Base-by-base conservation (phyloP, 2,888 invertebrate genomes). In the Leucoma salicis region DNA sequence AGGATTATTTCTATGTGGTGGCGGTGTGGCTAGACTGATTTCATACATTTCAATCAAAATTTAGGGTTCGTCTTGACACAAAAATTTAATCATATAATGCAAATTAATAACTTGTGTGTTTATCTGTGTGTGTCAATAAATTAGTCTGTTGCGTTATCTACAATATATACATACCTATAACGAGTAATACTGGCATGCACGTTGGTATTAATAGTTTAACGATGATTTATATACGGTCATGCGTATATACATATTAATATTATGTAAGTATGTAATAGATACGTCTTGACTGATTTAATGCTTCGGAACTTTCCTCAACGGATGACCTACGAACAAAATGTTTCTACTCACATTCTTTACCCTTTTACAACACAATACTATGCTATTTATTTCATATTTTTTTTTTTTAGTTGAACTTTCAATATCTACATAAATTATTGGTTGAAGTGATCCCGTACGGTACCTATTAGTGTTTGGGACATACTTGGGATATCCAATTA, bases 121-220 rank as follows among this genome's bases (percentile, higher is more conserved):
- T n/a, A n/a, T n/a, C n/a, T n/a, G n/a, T n/a, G n/a, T n/a, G n/a
- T n/a, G n/a, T n/a, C n/a, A n/a, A n/a, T n/a, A n/a, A n/a, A n/a
- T n/a, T n/a, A n/a, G n/a, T n/a, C n/a, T n/a, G n/a, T n/a, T n/a
- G n/a, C n/a, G n/a, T n/a, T n/a, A n/a, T n/a, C n/a, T n/a, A n/a
- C n/a, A n/a, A n/a, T n/a, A n/a, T n/a, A n/a, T n/a, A n/a, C n/a
- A n/a, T n/a, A n/a, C n/a, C n/a, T n/a, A n/a, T n/a, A n/a, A n/a
- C n/a, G n/a, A n/a, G n/a, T n/a, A n/a, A n/a, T 55, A 35, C 52
- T 34, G 38, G 46, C 44, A 48, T 50, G 48, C 53, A 52, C 52
- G 55, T 50, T 42, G 35, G 29, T 58, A 58, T 54, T 57, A 48
- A 57, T 60, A 59, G 46, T 40, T 43, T 57, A 55, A 57, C 59